Evolutionary conservation across 2,888 invertebrate genomes (phyloP).

Genomic region (Bhutanitis thaidina): DNA sequence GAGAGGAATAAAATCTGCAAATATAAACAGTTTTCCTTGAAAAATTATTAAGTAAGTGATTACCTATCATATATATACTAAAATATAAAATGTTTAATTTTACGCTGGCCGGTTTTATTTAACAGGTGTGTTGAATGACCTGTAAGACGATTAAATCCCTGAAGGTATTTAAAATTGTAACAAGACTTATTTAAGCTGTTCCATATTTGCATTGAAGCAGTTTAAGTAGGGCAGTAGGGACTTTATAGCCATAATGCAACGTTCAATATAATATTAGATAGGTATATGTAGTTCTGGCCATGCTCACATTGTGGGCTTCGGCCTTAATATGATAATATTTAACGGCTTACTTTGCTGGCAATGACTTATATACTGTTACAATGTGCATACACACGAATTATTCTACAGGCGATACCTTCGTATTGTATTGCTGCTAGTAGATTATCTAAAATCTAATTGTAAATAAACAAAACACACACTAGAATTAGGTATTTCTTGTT

Average conservation of each 20-base stretch:
- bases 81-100: not conserved
- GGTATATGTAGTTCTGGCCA: not conserved
- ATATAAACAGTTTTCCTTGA: too few species aligned
- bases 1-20: too few species aligned
- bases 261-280: not conserved
- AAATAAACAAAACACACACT: too few species aligned
- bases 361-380: not conserved
- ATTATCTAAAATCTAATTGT: too few species aligned
- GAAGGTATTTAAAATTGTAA: not conserved
- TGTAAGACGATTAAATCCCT: not conserved
- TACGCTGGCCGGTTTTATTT: not conserved
- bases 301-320: conserved; percentile 14
- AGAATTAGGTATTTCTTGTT: too few species aligned
- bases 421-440: too few species aligned
- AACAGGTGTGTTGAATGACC: conserved; percentile 8
- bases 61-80: too few species aligned
- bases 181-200: conserved; percentile 10
- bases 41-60: too few species aligned
- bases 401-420: too few species aligned
- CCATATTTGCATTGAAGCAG: conserved; percentile 3
- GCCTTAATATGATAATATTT: conserved; percentile 11
- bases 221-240: conserved; percentile 4
- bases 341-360: conserved; percentile 4
- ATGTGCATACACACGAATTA: too few species aligned
- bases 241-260: conserved; percentile 5